phyloP scores from a whole-genome alignment of 2,797 vertebrate genomes.

The Aphelocoma californica region DNA sequence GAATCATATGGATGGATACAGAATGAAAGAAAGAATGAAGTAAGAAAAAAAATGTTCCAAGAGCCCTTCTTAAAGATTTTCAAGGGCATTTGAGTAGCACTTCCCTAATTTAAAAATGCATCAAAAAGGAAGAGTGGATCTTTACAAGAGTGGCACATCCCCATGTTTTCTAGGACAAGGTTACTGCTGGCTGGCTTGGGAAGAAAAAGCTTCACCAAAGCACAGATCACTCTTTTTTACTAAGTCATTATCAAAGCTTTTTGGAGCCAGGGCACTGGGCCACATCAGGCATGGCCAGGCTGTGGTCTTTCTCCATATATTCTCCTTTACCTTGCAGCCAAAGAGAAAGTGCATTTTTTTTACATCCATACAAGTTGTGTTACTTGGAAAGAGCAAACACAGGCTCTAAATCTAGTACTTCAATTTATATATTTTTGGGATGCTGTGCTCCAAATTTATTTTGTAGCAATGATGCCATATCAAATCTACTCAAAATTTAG shows the following conservation, averaged over 20 bases:
- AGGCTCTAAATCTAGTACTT: not conserved
- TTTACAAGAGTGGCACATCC: not conserved
- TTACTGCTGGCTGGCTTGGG: not conserved
- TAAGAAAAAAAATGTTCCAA: not conserved
- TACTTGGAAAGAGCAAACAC: not conserved
- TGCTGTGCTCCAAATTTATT: not conserved
- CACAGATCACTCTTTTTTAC: not conserved
- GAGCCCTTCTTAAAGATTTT: not conserved
- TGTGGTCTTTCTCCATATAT: not conserved
- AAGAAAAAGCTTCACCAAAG: not conserved
- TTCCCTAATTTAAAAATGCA: conserved; percentile 5
- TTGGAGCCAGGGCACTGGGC: not conserved
- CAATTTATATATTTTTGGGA: not conserved
- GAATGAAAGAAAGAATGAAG: not conserved
- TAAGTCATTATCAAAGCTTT: not conserved
- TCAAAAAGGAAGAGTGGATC: not conserved
- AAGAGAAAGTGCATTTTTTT: not conserved
- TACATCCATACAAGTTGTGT: not conserved
- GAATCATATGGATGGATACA: not conserved
- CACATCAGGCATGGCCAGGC: not conserved
- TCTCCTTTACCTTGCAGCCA: not conserved
- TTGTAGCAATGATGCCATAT: not conserved
- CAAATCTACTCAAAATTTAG: not conserved
- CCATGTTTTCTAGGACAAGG: not conserved
- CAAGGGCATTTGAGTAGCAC: not conserved